Evolutionary conservation across 2,888 invertebrate genomes (phyloP).

Genomic region (Ormyrus rosae): DNA sequence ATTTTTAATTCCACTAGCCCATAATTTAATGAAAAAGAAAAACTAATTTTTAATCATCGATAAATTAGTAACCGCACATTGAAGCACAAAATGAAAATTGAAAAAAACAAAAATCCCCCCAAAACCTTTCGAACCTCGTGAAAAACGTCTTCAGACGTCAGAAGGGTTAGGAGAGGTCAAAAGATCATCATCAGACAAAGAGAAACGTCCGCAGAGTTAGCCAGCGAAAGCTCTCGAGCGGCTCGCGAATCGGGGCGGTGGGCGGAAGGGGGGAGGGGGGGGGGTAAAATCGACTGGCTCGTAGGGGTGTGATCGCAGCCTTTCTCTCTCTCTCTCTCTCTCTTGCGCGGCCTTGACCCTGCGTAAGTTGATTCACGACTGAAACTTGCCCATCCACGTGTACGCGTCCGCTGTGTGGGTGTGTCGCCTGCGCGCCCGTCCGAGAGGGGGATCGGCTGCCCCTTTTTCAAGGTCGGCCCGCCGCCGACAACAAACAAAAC

Average conservation of each 20-base stretch:
- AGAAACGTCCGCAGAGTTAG: too few relatives aligned
- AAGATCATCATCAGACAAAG: too few relatives aligned
- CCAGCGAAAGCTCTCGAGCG: too few relatives aligned
- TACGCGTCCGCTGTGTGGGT: neutral
- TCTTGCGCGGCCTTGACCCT: conserved; percentile 51
- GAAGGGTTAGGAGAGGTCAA: too few relatives aligned
- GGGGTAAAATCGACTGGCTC: conserved; percentile 31
- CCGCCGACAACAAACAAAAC: conserved; percentile 44
- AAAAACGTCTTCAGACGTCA: too few relatives aligned
- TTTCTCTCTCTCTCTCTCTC: conserved; percentile 51
- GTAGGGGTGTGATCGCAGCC: conserved; percentile 53
- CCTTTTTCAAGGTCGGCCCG: conserved; percentile 40
- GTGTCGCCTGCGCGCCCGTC: neutral
- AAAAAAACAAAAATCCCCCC: too few relatives aligned
- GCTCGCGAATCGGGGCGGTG: neutral
- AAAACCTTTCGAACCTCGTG: too few relatives aligned
- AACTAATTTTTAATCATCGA: too few relatives aligned
- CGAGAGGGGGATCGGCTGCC: neutral
- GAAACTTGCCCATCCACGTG: conserved; percentile 23
- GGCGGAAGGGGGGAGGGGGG: neutral
- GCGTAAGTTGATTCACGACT: conserved; percentile 49
- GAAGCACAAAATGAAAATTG: too few relatives aligned
- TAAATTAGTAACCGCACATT: too few relatives aligned
- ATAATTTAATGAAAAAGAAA: too few relatives aligned
- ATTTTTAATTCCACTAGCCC: too few relatives aligned